Conservation (phyloP, 2,797 vertebrate genomes). For the Rousettus madagascariensis region DNA sequence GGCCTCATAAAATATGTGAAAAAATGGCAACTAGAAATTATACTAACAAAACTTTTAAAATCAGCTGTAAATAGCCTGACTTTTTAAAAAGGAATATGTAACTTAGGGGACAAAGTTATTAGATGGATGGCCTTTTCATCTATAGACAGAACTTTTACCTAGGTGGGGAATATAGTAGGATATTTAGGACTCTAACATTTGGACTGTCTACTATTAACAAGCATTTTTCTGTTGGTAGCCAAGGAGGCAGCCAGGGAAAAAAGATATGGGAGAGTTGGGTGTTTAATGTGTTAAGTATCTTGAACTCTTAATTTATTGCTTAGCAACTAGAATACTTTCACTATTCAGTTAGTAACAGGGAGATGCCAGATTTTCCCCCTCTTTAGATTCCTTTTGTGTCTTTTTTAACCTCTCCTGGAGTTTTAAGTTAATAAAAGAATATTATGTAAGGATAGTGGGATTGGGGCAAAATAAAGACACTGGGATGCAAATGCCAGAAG, state of each 20-base stretch:
- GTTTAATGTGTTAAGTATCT: conserved; percentile 35
- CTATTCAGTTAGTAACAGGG: conserved; percentile 29
- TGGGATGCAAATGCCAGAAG: neutral
- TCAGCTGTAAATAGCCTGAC: neutral
- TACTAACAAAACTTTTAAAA: neutral
- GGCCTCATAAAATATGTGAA: neutral
- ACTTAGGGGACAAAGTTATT: conserved; percentile 9
- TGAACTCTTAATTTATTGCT: conserved; percentile 60
- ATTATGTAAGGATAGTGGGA: neutral
- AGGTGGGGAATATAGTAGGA: neutral
- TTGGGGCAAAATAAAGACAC: neutral
- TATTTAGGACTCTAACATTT: conserved; percentile 9
- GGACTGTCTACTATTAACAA: neutral
- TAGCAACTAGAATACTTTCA: conserved; percentile 66
- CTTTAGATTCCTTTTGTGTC: conserved; percentile 8
- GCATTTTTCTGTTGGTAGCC: conserved; percentile 50
- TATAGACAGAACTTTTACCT: neutral
- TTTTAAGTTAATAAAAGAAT: conserved; percentile 47
- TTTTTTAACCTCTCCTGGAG: neutral
- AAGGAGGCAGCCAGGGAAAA: neutral
- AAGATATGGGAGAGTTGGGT: neutral
- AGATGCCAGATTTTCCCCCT: conserved; percentile 4
- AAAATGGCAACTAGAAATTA: neutral
- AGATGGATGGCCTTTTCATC: neutral
- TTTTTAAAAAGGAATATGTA: neutral